Base-by-base conservation (phyloP, 1,140 invertebrate genomes). In the Rhagoletis zephyria region DNA sequence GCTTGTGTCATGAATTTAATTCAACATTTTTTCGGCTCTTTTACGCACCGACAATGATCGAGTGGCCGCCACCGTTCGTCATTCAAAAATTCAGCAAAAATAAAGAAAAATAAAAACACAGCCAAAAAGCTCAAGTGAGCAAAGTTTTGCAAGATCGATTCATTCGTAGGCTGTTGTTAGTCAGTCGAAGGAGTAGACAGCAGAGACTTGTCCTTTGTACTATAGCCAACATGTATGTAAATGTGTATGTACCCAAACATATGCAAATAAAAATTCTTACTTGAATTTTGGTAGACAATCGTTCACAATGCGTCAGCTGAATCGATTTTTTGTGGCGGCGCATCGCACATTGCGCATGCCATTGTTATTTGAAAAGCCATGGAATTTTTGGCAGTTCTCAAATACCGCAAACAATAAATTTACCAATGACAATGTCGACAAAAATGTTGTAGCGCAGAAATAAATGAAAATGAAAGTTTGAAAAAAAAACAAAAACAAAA, bases 361-460 rank as follows among this genome's bases (percentile, higher is more conserved):
- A 56, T 81, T 81, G 74, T 59, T 56, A 48, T 81, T 81, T 81
- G 19, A 7, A 9, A 10, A 30, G n/a, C 16, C 48, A 7, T 81
- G 74, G 48, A 81, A 81, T 81, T 81, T 81, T 81, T 56, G 74
- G 48, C 74, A 19, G 48, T 81, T 81, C 74, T 81, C 48, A 30
- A 81, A 81, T 81, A 81, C 74, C 74, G 51, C 48, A 81, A 81
- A 56, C 74, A 81, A 81, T 81, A 81, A 81, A 81, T 81, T 81
- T 81, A 7, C 48, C 48, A 81, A 81, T 81, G 74, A 81, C 74
- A 81, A 81, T 81, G 74, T 56, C 74, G 19, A 56, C 16, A 81
- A 56, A 74, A 81, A 81, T 56, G 48, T 56, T 81, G 45, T 81
- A 12, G 42, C 74, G 51, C 48, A 30, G 56, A 81, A 81, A 19